Percentiles rank a stretch among this genome's conserved stretches.
phyloP scores from a whole-genome alignment of 2,113 vertebrate species.

The Thunnus thynnus region DNA sequence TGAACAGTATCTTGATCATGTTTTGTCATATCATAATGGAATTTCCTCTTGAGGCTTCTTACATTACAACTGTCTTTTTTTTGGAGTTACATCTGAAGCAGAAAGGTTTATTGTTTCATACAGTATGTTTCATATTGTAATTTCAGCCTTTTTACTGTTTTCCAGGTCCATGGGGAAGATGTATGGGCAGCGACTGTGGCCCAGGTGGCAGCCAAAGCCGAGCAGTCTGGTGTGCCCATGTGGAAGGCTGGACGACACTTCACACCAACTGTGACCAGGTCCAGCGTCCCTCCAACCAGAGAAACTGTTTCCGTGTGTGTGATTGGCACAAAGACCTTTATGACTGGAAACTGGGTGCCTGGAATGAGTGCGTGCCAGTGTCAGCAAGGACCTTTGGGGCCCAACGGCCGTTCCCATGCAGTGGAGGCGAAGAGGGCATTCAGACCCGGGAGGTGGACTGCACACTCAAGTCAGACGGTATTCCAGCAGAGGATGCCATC shows the following conservation, averaged over 20 bases:
- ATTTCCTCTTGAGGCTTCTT: background rate
- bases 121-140: slow-evolving; percentile 6
- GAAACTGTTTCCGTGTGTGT: slow-evolving; percentile 95
- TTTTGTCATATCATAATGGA: background rate
- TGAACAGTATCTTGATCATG: background rate
- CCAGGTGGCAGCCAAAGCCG: slow-evolving; percentile 95
- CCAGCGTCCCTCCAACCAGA: slow-evolving; percentile 92
- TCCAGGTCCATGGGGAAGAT: slow-evolving; percentile 96
- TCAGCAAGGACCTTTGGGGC: slow-evolving; percentile 85
- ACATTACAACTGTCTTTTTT: too few relatives aligned
- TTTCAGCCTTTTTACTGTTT: slow-evolving; percentile 60
- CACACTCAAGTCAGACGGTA: slow-evolving; percentile 87
- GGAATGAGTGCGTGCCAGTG: slow-evolving; percentile 91
- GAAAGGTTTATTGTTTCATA: background rate
- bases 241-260: slow-evolving; percentile 96
- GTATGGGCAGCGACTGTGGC: slow-evolving; percentile 97
- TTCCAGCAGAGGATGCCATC: slow-evolving; percentile 90
- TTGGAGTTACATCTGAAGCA: slow-evolving; percentile 1
- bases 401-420: slow-evolving; percentile 82
- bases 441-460: slow-evolving; percentile 93
- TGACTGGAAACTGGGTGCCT: slow-evolving; percentile 91
- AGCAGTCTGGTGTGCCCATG: slow-evolving; percentile 96
- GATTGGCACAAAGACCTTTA: slow-evolving; percentile 98
- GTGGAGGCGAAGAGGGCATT: slow-evolving; percentile 92
- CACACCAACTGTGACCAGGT: slow-evolving; percentile 93